Conservation (phyloP, 2,113 vertebrate genomes). For the zebrafish (Danio rerio) region GRCz12tu NC_133176.1:33502001-33502500, state of each 20-base stretch:
- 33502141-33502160: no score
- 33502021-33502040: not conserved
- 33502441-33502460: not conserved
- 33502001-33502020: not conserved
- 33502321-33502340: conserved; percentile 71
- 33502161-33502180: no score
- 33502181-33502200: no score
- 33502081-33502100: no score
- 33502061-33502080: not conserved
- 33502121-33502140: no score
- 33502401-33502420: not conserved
- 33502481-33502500: not conserved
- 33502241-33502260: not conserved
- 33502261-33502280: conserved; percentile 55
- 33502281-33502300: conserved; percentile 82
- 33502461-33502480: not conserved
- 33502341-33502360: conserved; percentile 58
- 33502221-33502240: no score
- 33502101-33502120: no score
- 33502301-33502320: conserved; percentile 24
- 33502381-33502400: conserved; percentile 68
- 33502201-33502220: no score
- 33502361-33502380: conserved; percentile 62
- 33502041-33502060: not conserved
- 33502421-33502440: not conserved